A percentile compares a stretch with the other conserved stretches of the same genome.
phyloP scores from a whole-genome alignment of 64 coral and sea anemone species.

The Orbicella faveolata region DNA sequence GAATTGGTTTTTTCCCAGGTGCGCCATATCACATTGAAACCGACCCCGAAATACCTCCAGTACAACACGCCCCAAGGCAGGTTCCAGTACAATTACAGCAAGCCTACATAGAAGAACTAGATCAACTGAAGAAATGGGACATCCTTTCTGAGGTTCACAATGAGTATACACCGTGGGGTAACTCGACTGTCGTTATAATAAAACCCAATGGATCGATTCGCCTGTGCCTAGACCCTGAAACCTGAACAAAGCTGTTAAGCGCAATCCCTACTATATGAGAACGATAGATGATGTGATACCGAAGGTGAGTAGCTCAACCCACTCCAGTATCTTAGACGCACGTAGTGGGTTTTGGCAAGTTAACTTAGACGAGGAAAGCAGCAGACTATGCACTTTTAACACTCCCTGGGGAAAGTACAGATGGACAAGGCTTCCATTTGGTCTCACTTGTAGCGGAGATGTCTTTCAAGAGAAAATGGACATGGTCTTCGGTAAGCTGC shows the following conservation, averaged over 20 bases:
- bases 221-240: slow-evolving; percentile 33
- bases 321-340: slow-evolving; percentile 40
- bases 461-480: slow-evolving; percentile 50
- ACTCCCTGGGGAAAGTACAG: slow-evolving; percentile 46
- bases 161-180: slow-evolving; percentile 62
- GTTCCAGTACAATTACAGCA: slow-evolving; percentile 48
- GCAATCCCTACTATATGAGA: neutral
- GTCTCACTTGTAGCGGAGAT: slow-evolving; percentile 46
- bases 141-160: slow-evolving; percentile 42
- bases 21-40: slow-evolving; percentile 56
- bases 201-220: neutral
- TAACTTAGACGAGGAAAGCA: slow-evolving; percentile 36
- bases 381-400: slow-evolving; percentile 59
- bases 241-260: slow-evolving; percentile 39
- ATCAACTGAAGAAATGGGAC: slow-evolving; percentile 16
- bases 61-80: slow-evolving; percentile 29
- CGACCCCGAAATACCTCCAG: slow-evolving; percentile 18
- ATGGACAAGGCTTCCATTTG: slow-evolving; percentile 61
- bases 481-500: slow-evolving; percentile 1
- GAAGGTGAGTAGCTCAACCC: slow-evolving; percentile 22
- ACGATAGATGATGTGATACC: slow-evolving; percentile 50
- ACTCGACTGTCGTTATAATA: slow-evolving; percentile 23
- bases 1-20: slow-evolving; percentile 47
- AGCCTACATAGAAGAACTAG: slow-evolving; percentile 54
- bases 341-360: slow-evolving; percentile 49